Base-by-base conservation (phyloP, 2,888 invertebrate species). In the Drosophila subsilvestris region DNA sequence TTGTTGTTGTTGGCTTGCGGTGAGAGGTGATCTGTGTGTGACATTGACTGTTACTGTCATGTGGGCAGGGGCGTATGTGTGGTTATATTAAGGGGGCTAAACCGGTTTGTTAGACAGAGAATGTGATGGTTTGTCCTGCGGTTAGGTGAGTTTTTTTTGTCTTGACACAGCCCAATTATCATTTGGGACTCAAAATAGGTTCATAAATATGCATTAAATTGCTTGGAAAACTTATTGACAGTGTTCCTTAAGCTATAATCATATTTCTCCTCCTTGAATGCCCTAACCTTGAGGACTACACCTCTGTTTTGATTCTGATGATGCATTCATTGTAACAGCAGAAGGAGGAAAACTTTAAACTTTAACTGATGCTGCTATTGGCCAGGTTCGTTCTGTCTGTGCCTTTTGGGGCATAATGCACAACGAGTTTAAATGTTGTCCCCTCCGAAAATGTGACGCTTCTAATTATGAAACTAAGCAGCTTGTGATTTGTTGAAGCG, bases 381-480 rank as follows among this genome's bases (percentile, higher is more conserved):
- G 42, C 65, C 56, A 72, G 43, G 55, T 74, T 61, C 45, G 55
- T 74, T 61, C 45, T 27, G 69, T 62, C 56, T 73, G 57, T 47
- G 57, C 50, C 27, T 80, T 71, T 8, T 37, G 48, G 48, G 76
- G 79, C 82, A 85, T 83, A 83, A 87, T 87, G 85, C 87, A 83
- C 70, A 84, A 72, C 67, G 79, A 79, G 87, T 74, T 81, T n/a
- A 37, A 37, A 37, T 37, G 37, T 72, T 60, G 69, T 81, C 85
- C 63, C 78, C 73, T 65, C 73, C 72, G 74, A 87, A 87, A 83
- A 87, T 83, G 83, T 87, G 87, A 83, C 83, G 88, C 88, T 84
- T 84, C 85, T 86, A 86, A 86, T 86, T 86, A 86, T 84, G 80
- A 88, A 88, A 86, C 82, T 87, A 89, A 89, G 88, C 88, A 86